These are phyloP conservation scores for Psittacula echo DNA, from an alignment of 2,797 vertebrate species.

Conservation along the genomic window DNA sequence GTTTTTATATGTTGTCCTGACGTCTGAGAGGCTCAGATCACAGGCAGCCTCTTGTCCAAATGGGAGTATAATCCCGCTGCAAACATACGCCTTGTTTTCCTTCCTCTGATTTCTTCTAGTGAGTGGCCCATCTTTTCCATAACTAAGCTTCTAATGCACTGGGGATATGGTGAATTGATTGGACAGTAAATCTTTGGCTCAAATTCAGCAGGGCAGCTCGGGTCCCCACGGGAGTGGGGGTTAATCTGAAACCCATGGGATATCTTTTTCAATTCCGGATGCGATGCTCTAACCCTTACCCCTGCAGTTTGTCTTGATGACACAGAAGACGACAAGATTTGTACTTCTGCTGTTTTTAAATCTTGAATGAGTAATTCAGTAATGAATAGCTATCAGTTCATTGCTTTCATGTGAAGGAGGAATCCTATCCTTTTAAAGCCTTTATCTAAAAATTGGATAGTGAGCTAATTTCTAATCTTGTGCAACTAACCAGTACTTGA, in stretches of 20 bases:
- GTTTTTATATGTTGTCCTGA: not conserved
- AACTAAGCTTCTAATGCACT: not conserved
- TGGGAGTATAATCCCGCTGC: not conserved
- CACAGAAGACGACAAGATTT: not conserved
- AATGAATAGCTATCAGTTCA: not conserved
- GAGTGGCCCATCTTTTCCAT: not conserved
- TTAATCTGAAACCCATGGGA: not conserved
- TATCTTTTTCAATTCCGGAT: accelerated
- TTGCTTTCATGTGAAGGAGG: not conserved
- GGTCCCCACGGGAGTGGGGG: accelerated
- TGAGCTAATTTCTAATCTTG: conserved; percentile 6
- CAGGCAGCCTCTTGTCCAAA: not conserved
- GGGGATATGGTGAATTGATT: not conserved
- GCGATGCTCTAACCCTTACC: not conserved
- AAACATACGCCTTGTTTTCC: not conserved
- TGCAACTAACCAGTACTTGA: not conserved
- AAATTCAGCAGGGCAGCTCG: not conserved
- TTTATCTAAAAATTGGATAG: not conserved
- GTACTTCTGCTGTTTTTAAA: not conserved
- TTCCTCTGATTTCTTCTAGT: not conserved
- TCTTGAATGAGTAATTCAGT: conserved; percentile 6
- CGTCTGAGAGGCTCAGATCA: not conserved
- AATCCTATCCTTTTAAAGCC: conserved; percentile 21
- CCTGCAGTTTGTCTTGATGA: not conserved
- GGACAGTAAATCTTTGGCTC: not conserved